Base-by-base conservation (phyloP, 1,140 invertebrate species). In the Lysiphlebus fabarum region DNA sequence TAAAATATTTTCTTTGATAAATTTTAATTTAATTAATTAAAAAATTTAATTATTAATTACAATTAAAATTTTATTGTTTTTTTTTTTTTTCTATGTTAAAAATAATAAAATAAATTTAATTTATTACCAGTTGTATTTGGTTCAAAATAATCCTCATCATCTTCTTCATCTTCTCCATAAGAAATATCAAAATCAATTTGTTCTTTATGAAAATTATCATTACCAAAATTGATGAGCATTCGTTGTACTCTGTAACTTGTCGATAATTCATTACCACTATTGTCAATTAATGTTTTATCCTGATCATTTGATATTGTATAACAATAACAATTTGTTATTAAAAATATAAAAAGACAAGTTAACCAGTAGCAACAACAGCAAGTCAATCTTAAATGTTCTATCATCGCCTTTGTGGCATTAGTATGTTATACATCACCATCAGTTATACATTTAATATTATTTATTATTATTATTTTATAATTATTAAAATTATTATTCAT, bases 331-430 rank as follows among this genome's bases (percentile, higher is more conserved):
- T 42, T 62, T 33, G 68, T 65, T 58, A 63, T 66, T 51, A 73
- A 69, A 61, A 74, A 63, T 64, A 74, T 65, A 60, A 75, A 59
- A 63, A 76, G 66, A 67, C 67, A 78, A 68, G 62, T 63, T 34
- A 74, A 64, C 65, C 53, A 73, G 65, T 70, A 77, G 70, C 67
- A 72, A 58, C 65, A 70, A 70, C 69, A 72, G 69, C 68, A 72
- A 70, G 70, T 73, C 67, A 74, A 70, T 79, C 71, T 74, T 71
- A 76, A 74, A 78, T 77, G 65, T 71, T 71, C 73, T 74, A 77
- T 78, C 78, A 80, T 79, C 78, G 76, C 78, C 78, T 74, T 73
- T 75, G 70, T 73, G 77, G 77, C 78, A 76, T 74, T 72, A 76
- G 71, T 76, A 75, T 76, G 73, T 74, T 76, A n/a, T n/a, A n/a